These are phyloP conservation scores for Australoheros facetus DNA, from an alignment of 2,797 vertebrate genomes.

Conservation along the genomic window DNA sequence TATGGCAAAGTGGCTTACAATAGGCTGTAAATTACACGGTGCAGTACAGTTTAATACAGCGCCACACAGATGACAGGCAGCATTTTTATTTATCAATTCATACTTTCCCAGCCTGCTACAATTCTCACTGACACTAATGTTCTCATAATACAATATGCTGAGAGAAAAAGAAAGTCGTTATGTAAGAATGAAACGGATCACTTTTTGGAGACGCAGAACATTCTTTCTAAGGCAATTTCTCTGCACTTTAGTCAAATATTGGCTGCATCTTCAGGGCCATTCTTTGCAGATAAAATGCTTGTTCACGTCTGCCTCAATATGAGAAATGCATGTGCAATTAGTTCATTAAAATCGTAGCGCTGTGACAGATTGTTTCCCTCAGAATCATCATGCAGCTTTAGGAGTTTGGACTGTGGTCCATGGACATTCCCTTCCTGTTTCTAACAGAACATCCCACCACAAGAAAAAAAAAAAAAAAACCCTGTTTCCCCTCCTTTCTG, in stretches of 20 bases:
- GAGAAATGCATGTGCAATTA: background rate
- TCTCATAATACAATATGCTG: slow-evolving; percentile 31
- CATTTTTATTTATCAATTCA: slow-evolving; percentile 61
- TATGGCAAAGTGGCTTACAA: slow-evolving; percentile 40
- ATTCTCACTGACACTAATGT: slow-evolving; percentile 54
- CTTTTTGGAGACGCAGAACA: slow-evolving; percentile 6
- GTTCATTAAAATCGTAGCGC: slow-evolving; percentile 1
- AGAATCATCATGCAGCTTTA: background rate
- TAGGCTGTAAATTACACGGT: slow-evolving; percentile 59
- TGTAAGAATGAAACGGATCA: slow-evolving; percentile 7
- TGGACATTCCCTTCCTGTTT: slow-evolving; percentile 28
- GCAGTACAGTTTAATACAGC: slow-evolving; percentile 43
- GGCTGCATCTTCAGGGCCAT: background rate
- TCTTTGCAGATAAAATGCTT: background rate
- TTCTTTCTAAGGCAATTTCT: slow-evolving; percentile 11
- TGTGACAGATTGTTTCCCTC: background rate
- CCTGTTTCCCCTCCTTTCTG: slow-evolving; percentile 43
- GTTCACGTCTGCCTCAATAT: background rate
- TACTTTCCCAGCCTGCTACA: slow-evolving; percentile 33
- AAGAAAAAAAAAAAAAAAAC: background rate
- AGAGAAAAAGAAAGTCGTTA: slow-evolving; percentile 17
- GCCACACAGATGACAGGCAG: slow-evolving; percentile 35
- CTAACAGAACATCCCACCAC: slow-evolving; percentile 10
- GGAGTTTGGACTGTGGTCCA: background rate
- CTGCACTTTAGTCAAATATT: background rate